Base-by-base conservation (phyloP, 2,888 invertebrate genomes). In the Agrotis segetum region DNA sequence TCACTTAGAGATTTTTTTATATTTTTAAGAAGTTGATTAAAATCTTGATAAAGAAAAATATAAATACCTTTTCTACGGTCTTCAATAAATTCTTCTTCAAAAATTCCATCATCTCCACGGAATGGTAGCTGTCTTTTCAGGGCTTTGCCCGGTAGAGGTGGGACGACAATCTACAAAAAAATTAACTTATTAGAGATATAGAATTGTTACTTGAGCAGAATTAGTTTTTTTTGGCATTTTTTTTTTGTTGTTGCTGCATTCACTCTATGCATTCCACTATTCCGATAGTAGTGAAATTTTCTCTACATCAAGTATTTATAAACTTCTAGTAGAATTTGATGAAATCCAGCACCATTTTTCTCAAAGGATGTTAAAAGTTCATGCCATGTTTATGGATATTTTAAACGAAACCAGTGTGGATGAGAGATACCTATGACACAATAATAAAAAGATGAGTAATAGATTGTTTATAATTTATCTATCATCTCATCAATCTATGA, bases 81-180 rank as follows among this genome's bases (percentile, higher is more conserved):
- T 94, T 99, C 99, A 90, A 99, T 99, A 93, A 99, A 99, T 90
- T 99, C 99, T 91, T 99, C 99, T 94, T 99, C 99, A 94, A 99
- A 99, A 89, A 99, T 99, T 67, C 99, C 99, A 96, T 99, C 99
- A 91, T 99, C 99, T 17, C 99, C 98, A 82, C 99, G 97, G 96
- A 99, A 99, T 24, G 99, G 99, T 95, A 99, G 97, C 94, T 99
- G 99, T 91, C 99, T 97, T 95, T 99, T 99, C 97, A 99, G 98
- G 11, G 99, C 99, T 96, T 99, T 99, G 21, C 99, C 99, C 4
- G 99, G 99, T 88, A 99, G 96, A 50, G 99, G 98, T 75, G 99
- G 99, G 53, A 99, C 99, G 67, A 99, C 99, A 96, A 99, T 99
- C 99, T 99, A 92, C 62, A 93, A 86, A 3, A 19, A 40, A 40